Evolutionary conservation across 2,888 invertebrate species (phyloP), one percentile per base, ranked within the genome.

Genomic region (Ichneumoninae sp.): DNA sequence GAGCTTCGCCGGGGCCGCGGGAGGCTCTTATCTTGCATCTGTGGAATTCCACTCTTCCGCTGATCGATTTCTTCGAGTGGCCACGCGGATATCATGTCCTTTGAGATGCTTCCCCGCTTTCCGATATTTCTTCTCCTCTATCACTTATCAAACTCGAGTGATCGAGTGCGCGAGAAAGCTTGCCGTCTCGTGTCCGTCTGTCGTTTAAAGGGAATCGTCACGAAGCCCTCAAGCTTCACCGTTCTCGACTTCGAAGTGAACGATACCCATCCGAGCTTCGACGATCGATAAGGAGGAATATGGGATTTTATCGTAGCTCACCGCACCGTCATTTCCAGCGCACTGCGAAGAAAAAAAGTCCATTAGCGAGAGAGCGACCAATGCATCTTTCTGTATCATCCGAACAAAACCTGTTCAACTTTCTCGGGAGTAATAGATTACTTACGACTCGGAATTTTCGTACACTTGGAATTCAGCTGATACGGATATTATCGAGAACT

Each of bases 191-290:
- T 60, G 44, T 44, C 47, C 44, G 30, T 73, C 8, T n/a, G 19
- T 60, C 73, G 44, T 73, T 47, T 73, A 30, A 73, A 60, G 73
- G 44, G 60, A 60, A 73, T 73, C n/a, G 60, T 47, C 26, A 6
- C 47, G 30, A 54, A 44, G 60, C 30, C 10, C 19, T 30, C 19
- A 6, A 70, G 36, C 70, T n/a, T 26, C 16, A 30, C 50, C 26
- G 40, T 50, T 36, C 30, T 50, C 5, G 19, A 26, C 7, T 40
- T 40, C 40, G 40, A 40, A 10, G 40, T 13, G 8, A 36, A 36
- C n/a, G 70, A 19, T 19, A 63, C 74, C 30, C 16, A 50, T 33
- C 40, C 33, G 63, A 50, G 26, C n/a, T 44, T 19, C n/a, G 6
- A 63, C n/a, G 63, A 63, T 63, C 30, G 57, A 60, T 7, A 30